Evolutionary conservation across 2,888 invertebrate genomes (phyloP), one percentile per base, ranked within the genome.

Genomic region (Amaurobius ferox): DNA sequence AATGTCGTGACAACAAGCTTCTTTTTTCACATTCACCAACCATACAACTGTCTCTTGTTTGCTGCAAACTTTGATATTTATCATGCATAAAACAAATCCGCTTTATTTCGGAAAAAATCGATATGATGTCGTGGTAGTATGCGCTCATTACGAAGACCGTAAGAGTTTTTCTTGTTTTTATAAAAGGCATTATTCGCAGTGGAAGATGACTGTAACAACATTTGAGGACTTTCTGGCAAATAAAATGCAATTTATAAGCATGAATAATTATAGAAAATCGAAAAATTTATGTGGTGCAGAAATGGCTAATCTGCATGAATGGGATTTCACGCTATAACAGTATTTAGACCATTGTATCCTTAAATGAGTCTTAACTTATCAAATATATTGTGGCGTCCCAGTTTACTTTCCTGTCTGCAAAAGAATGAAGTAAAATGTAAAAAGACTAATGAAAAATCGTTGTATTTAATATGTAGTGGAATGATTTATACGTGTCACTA

Each of bases 191-290:
- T 16, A 44, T 16, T 44, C 11, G 16, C 16, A 16, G 16, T 16
- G 44, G n/a, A 2, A 16, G 44, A 44, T 13, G 16, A 44, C 16
- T 44, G 44, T 44, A 16, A 44, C 44, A 7, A 16, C 44, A 44
- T 7, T 44, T 16, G 44, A 9, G 16, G 44, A 44, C 6, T 44
- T 44, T 5, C 11, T 44, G 6, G 44, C 16, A 44, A 13, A 16
- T 44, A 5, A 44, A 16, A 44, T 16, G 44, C 44, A 44, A 44
- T 44, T 44, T 16, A 44, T 16, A 44, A 16, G 44, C 44, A 44
- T 44, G 44, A 44, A 44, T 44, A 44, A 44, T 44, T 44, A 44
- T 44, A 16, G 44, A 44, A 44, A 44, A 44, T 44, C 44, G 44
- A 44, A 44, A 13, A 44, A 44, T 44, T 44, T 16, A 13, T 7